phyloP scores from a whole-genome alignment of 2,797 vertebrate species.

The Buphagus erythrorhynchus region DNA sequence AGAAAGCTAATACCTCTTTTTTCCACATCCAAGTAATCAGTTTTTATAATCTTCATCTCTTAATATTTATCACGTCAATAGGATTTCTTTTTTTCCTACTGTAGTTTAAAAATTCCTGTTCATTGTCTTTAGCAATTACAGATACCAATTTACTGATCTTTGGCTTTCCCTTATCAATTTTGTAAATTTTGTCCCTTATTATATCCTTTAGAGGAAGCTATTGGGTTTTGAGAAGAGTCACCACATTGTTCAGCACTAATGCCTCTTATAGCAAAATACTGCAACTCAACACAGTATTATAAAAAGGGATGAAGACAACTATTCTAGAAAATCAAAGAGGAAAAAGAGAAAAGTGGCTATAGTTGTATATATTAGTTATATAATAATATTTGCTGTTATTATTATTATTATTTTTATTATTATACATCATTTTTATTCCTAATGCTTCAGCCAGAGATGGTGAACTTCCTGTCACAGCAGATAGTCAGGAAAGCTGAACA shows the following conservation, averaged over 20 bases:
- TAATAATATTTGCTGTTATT: neutral
- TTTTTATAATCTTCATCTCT: neutral
- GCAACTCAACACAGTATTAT: neutral
- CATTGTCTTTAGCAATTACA: neutral
- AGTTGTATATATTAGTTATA: neutral
- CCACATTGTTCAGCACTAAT: neutral
- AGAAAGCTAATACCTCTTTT: neutral
- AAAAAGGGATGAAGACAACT: neutral
- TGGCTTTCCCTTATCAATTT: neutral
- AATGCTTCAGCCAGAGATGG: neutral
- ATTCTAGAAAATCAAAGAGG: neutral
- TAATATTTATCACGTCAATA: neutral
- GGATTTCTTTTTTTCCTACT: neutral
- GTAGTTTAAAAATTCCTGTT: neutral
- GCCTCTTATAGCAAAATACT: neutral
- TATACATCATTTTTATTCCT: neutral
- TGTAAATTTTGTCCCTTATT: neutral
- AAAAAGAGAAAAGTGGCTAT: neutral
- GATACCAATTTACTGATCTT: neutral
- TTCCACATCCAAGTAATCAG: neutral
- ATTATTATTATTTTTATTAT: neutral
- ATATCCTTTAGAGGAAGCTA: neutral
- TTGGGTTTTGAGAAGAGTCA: neutral
- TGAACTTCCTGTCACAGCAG: neutral
- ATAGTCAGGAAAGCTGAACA: neutral